phyloP scores from a whole-genome alignment of 2,113 vertebrate species.

The Pelusios castaneus region DNA sequence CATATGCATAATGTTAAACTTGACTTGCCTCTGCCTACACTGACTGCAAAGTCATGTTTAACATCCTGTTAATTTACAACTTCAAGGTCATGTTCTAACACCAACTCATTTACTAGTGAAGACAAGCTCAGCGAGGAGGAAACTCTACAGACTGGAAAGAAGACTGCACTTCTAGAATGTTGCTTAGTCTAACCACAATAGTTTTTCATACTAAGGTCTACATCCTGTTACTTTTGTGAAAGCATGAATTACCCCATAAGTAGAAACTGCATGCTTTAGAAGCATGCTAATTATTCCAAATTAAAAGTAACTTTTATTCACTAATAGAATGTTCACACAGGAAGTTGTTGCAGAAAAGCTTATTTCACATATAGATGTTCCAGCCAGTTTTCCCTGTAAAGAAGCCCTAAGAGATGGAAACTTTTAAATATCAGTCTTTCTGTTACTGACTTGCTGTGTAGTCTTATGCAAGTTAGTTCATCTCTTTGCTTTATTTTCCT shows the following conservation, averaged over 20 bases:
- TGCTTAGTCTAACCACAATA: neutral
- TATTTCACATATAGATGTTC: fast-evolving
- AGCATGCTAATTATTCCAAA: neutral
- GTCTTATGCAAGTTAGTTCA: neutral
- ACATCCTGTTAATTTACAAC: neutral
- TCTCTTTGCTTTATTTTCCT: slow-evolving; percentile 5
- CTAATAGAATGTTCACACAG: neutral
- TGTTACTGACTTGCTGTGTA: slow-evolving; percentile 13
- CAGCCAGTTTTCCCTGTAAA: neutral
- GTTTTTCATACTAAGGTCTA: neutral
- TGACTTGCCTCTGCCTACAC: neutral
- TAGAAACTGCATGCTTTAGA: neutral
- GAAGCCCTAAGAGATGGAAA: neutral
- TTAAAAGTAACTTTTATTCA: neutral
- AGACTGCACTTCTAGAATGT: neutral
- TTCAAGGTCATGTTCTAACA: neutral
- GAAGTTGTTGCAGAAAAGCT: neutral
- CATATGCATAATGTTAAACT: neutral
- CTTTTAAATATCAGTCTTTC: neutral
- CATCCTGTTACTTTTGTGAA: neutral
- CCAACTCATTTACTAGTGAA: neutral
- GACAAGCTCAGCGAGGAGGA: neutral
- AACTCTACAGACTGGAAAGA: neutral
- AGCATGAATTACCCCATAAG: neutral
- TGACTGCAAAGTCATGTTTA: neutral